A percentile compares a stretch with the other conserved stretches of the same genome.
Conservation (phyloP, 2,888 invertebrate genomes). For the Craniophora ligustri region DNA sequence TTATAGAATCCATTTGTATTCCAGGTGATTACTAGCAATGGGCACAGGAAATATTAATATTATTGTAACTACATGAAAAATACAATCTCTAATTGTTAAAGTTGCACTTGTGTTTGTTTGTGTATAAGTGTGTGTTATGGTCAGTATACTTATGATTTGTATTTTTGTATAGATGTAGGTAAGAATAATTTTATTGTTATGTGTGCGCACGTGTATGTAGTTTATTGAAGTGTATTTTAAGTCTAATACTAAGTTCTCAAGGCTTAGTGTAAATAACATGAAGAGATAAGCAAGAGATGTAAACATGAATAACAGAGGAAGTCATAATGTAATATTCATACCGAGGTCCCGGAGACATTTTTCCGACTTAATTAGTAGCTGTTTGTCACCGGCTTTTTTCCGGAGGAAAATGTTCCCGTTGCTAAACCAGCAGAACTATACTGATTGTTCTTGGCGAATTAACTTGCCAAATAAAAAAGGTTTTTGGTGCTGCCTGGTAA, state of each 20-base stretch:
- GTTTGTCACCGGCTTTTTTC: slow-evolving; percentile 16
- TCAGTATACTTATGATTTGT: neutral
- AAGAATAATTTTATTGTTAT: too few species aligned
- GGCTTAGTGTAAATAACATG: neutral
- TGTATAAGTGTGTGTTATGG: slow-evolving; percentile 2
- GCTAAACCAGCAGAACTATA: slow-evolving; percentile 10
- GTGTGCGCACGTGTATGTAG: too few species aligned
- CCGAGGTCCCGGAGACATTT: slow-evolving; percentile 15
- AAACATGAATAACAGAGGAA: neutral
- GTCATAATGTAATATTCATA: slow-evolving; percentile 2
- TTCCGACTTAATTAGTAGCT: slow-evolving; percentile 12
- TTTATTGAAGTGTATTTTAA: too few species aligned
- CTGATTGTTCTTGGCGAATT: too few species aligned
- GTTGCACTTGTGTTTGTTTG: neutral
- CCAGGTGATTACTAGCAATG: neutral
- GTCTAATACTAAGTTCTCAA: too few species aligned
- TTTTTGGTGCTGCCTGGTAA: too few species aligned
- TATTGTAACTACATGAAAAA: neutral
- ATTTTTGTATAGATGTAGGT: neutral
- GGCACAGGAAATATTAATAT: neutral
- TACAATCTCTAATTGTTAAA: slow-evolving; percentile 1
- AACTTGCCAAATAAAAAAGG: too few species aligned
- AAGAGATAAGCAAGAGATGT: neutral
- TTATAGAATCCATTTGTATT: slow-evolving; percentile 8
- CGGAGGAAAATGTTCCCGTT: slow-evolving; percentile 16